Percentiles rank a stretch among this genome's conserved stretches.
These are phyloP conservation scores for Bufo gargarizans DNA, from an alignment of 2,113 vertebrate genomes.

Conservation along the genomic window DNA sequence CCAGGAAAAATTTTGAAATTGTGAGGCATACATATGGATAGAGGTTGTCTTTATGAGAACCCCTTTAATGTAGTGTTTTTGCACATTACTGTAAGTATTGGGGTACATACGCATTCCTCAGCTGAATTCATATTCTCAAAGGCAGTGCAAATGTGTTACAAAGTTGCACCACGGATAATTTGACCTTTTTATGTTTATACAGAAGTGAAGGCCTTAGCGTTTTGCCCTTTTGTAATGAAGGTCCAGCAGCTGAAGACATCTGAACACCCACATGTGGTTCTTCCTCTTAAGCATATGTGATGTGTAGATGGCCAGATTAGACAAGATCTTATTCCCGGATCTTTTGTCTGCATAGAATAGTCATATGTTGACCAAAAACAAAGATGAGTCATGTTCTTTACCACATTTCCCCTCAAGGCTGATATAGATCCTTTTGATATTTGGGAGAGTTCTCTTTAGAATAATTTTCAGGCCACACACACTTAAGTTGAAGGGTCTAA, in stretches of 20 bases:
- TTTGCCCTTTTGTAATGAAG: not conserved
- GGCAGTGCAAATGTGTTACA: too few relatives aligned
- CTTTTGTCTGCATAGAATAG: not conserved
- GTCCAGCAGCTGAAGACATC: not conserved
- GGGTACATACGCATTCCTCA: too few relatives aligned
- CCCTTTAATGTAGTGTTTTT: too few relatives aligned
- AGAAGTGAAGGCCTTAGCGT: too few relatives aligned
- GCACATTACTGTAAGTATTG: too few relatives aligned
- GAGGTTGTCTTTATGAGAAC: too few relatives aligned
- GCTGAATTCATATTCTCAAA: too few relatives aligned
- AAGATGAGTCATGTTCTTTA: not conserved
- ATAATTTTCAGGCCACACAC: slow-evolving; percentile 2
- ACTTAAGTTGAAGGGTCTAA: not conserved
- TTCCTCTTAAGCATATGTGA: not conserved
- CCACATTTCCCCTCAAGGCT: not conserved
- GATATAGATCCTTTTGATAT: not conserved
- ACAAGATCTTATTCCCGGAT: not conserved
- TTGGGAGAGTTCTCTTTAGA: not conserved
- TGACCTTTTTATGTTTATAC: too few relatives aligned
- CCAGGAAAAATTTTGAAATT: too few relatives aligned
- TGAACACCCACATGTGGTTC: not conserved
- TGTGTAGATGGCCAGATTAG: not conserved
- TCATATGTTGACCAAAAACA: not conserved
- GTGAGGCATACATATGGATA: too few relatives aligned
- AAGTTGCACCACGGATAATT: too few relatives aligned